Conservation (phyloP, 2,113 vertebrate species). For the Malurus elegans region DNA sequence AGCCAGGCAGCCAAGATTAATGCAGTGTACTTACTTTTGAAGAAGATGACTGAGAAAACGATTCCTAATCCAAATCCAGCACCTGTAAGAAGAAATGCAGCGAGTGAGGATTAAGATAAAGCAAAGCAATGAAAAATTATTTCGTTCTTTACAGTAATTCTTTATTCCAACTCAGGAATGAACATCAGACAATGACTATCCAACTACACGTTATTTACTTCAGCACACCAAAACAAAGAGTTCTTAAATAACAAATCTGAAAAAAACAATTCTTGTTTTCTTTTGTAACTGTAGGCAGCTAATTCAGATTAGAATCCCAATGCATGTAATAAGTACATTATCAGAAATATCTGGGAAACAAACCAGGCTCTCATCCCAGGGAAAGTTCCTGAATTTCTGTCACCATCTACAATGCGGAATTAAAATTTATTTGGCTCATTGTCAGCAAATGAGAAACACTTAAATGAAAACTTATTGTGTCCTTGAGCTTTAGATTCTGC, state of each 20-base stretch:
- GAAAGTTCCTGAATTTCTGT: slow-evolving; percentile 27
- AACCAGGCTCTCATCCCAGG: background rate
- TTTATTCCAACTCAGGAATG: background rate
- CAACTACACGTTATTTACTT: background rate
- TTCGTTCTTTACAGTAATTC: background rate
- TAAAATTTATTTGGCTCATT: slow-evolving; percentile 35
- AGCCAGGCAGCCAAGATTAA: background rate
- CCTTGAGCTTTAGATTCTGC: slow-evolving; percentile 40
- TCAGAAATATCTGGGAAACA: background rate
- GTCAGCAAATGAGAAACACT: slow-evolving; percentile 27
- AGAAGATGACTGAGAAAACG: slow-evolving; percentile 86
- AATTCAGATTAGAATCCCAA: background rate
- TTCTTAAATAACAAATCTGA: background rate
- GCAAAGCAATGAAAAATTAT: background rate
- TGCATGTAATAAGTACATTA: background rate
- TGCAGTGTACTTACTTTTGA: slow-evolving; percentile 86
- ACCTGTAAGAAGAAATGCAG: slow-evolving; percentile 70
- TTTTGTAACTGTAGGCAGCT: background rate
- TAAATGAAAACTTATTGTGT: slow-evolving; percentile 46
- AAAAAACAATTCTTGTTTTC: background rate
- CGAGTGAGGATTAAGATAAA: background rate
- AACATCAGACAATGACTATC: background rate
- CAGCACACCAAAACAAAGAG: background rate
- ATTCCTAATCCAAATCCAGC: slow-evolving; percentile 87
- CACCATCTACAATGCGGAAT: background rate